Conservation (phyloP, 1,140 invertebrate species). For the Gryllus bimaculatus region DNA sequence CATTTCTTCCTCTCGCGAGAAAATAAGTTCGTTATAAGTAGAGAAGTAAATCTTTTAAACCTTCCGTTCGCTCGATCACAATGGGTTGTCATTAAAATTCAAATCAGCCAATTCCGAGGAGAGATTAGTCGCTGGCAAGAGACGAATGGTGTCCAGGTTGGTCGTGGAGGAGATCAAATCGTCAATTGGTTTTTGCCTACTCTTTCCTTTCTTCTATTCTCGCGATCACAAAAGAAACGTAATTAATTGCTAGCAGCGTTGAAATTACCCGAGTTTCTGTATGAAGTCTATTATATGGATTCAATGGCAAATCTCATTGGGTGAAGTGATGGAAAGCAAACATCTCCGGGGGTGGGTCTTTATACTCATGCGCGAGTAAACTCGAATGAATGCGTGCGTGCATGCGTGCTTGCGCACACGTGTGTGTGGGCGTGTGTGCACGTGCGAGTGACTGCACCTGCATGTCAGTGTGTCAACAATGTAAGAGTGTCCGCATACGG, state of each 20-base stretch:
- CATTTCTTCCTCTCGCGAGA: neutral
- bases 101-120: constrained; percentile 1
- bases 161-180: neutral
- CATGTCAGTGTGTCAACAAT: too few relatives aligned
- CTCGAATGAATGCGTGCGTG: too few relatives aligned
- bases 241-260: neutral
- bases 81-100: neutral
- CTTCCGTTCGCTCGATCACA: neutral
- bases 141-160: neutral
- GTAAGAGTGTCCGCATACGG: too few relatives aligned
- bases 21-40: neutral
- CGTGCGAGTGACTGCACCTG: too few relatives aligned
- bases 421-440: too few relatives aligned
- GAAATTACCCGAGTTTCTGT: neutral
- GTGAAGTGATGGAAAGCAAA: neutral
- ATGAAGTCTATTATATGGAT: neutral
- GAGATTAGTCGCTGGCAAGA: neutral
- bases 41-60: neutral
- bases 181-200: neutral
- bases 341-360: neutral
- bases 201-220: neutral
- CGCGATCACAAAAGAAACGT: neutral
- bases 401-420: too few relatives aligned
- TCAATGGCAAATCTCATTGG: neutral
- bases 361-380: too few relatives aligned